phyloP scores from a whole-genome alignment of 2,888 invertebrate genomes.

The Linyphia triangularis region DNA sequence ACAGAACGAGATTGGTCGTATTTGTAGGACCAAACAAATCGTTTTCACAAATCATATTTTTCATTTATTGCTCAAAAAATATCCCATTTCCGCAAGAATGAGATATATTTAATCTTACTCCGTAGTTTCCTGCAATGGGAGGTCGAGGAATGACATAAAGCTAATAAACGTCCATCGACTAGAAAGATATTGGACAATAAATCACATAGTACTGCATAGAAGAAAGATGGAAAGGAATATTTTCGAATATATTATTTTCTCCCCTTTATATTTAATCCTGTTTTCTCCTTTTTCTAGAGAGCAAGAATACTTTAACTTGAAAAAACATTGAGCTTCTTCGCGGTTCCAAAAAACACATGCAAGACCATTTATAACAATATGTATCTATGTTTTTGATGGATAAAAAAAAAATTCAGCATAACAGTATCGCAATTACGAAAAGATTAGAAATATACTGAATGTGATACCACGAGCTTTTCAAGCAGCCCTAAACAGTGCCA shows the following conservation, averaged over 20 bases:
- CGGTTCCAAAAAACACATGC: no score
- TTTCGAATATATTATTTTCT: background rate
- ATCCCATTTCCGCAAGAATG: background rate
- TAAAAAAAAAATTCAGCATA: no score
- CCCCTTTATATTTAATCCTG: background rate
- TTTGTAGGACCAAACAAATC: background rate
- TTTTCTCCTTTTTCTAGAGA: background rate
- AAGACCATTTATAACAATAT: no score
- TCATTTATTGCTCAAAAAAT: slow-evolving; percentile 27
- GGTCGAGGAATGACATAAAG: background rate
- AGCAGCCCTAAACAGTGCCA: no score
- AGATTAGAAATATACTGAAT: no score
- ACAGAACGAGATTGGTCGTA: background rate
- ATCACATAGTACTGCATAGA: slow-evolving; percentile 19
- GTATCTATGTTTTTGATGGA: no score
- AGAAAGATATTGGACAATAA: slow-evolving; percentile 46
- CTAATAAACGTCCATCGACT: slow-evolving; percentile 55
- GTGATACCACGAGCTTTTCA: no score
- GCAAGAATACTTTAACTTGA: background rate
- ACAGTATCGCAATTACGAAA: no score
- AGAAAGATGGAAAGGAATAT: background rate
- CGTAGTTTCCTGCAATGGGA: slow-evolving; percentile 4
- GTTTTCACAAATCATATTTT: background rate
- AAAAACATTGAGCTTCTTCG: no score
- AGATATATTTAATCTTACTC: slow-evolving; percentile 27